Evolutionary conservation across 2,797 vertebrate species (phyloP), one percentile per base, ranked within the genome.

Genomic region (Adelosebastes latens): DNA sequence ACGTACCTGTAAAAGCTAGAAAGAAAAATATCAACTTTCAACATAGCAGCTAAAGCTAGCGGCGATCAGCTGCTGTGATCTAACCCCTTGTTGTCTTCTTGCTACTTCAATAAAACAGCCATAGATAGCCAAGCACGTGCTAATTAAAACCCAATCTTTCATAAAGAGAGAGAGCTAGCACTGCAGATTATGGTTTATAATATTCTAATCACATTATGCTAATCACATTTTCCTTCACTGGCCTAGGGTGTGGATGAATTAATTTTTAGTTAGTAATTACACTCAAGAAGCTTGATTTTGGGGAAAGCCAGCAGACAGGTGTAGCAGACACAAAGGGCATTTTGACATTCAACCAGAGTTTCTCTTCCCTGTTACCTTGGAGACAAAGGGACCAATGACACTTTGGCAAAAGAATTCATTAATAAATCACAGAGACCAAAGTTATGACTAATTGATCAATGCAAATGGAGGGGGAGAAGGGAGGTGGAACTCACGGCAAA

Each of bases 401-500:
- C 66, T 79, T 81, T 75, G 72, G 53, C 25, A 65, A 34, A 18
- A 39, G 67, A 29, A 75, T 31, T 75, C 81, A 84, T 93, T 89
- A 89, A 90, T 92, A 89, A 92, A 92, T 83, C 62, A 89, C 82
- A 10, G 36, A 49, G 53, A 73, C 68, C 59, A 66, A 72, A 83
- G 80, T 88, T 88, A 88, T 92, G 87, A 91, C 81, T 93, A 88
- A 91, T 89, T 93, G 87, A 93, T 90, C 60, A 67, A 84, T 85
- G 83, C 71, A 89, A 93, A 90, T 73, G 75, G 69, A 63, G 87
- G 81, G 34, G 34, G 78, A 80, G 63, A 27, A 75, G 46, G 71
- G 49, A 84, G 71, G 55, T 16, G 75, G 76, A 96, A 99, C 98
- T 99, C 96, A 99, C 98, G 71, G 98, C 98, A 95, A 99, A 99